phyloP scores from a whole-genome alignment of 2,113 vertebrate species.

The Xenopus borealis region DNA sequence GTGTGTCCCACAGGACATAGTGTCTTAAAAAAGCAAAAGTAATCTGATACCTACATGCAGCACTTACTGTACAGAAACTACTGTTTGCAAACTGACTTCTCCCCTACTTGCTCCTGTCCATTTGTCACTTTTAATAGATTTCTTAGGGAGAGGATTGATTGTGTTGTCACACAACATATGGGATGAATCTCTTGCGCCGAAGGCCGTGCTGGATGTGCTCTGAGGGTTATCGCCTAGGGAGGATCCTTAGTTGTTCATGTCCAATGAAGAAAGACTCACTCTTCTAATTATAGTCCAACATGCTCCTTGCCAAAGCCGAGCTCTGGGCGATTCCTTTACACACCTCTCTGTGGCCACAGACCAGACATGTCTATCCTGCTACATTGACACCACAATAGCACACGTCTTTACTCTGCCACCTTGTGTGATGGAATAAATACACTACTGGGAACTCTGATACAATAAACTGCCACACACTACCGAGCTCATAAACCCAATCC shows the following conservation, averaged over 20 bases:
- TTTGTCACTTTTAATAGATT: conserved; percentile 49
- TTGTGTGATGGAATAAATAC: neutral
- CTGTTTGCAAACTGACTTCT: conserved; percentile 17
- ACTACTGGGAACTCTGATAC: neutral
- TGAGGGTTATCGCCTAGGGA: conserved; percentile 27
- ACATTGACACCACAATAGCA: conserved; percentile 8
- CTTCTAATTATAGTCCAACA: conserved; percentile 47
- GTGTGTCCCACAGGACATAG: too few relatives aligned
- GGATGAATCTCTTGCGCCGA: conserved; percentile 28
- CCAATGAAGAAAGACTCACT: conserved; percentile 28
- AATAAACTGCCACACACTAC: neutral
- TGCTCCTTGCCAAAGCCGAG: conserved; percentile 34
- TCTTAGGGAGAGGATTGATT: conserved; percentile 47
- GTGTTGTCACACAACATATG: conserved; percentile 46
- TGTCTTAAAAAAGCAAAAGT: too few relatives aligned
- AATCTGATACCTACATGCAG: too few relatives aligned
- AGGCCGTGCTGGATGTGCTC: conserved; percentile 31
- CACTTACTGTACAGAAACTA: too few relatives aligned
- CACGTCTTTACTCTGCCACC: neutral
- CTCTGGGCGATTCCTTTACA: conserved; percentile 46
- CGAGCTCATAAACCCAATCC: too few relatives aligned
- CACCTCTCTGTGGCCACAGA: conserved; percentile 35
- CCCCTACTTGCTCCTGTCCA: conserved; percentile 1
- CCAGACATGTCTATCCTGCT: conserved; percentile 40
- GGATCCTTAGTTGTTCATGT: conserved; percentile 13